A percentile compares a stretch with the other conserved stretches of the same genome.
Evolutionary conservation across 2,888 invertebrate genomes (phyloP).

Genomic region (Monopis laevigella): DNA sequence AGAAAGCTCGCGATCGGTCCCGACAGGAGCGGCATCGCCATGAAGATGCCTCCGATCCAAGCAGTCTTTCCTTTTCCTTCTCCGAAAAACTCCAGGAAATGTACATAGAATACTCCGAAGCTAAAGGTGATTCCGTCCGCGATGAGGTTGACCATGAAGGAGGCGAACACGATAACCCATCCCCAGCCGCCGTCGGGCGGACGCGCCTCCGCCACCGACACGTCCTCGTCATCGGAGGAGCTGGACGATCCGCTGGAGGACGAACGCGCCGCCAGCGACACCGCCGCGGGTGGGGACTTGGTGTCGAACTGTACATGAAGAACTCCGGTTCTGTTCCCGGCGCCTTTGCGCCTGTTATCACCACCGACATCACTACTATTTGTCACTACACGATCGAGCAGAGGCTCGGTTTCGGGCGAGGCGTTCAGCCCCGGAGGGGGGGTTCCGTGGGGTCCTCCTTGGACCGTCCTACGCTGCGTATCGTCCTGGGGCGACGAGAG

Average conservation of each 20-base stretch:
- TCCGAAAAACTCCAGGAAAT: slow-evolving; percentile 85
- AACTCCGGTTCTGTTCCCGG: slow-evolving; percentile 33
- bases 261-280: slow-evolving; percentile 36
- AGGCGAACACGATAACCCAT: slow-evolving; percentile 90
- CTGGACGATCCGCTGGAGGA: slow-evolving; percentile 58
- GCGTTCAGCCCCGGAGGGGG: slow-evolving; percentile 18
- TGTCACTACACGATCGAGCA: slow-evolving; percentile 29
- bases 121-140: slow-evolving; percentile 94
- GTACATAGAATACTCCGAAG: slow-evolving; percentile 89
- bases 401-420: slow-evolving; percentile 40
- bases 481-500: slow-evolving; percentile 47
- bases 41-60: slow-evolving; percentile 90
- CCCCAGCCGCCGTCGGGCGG: slow-evolving; percentile 93
- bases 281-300: slow-evolving; percentile 47
- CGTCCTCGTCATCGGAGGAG: slow-evolving; percentile 71
- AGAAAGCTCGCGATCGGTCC: slow-evolving; percentile 87
- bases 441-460: slow-evolving; percentile 56
- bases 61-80: slow-evolving; percentile 88
- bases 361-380: slow-evolving; percentile 27
- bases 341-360: slow-evolving; percentile 25
- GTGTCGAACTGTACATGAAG: slow-evolving; percentile 71
- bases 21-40: slow-evolving; percentile 88
- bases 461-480: slow-evolving; percentile 49
- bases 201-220: slow-evolving; percentile 71
- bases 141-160: slow-evolving; percentile 89